A percentile compares a stretch with the other conserved stretches of the same genome.
These are phyloP conservation scores for Pachyramphus minor DNA, from an alignment of 2,113 vertebrate genomes.

Conservation along the genomic window DNA sequence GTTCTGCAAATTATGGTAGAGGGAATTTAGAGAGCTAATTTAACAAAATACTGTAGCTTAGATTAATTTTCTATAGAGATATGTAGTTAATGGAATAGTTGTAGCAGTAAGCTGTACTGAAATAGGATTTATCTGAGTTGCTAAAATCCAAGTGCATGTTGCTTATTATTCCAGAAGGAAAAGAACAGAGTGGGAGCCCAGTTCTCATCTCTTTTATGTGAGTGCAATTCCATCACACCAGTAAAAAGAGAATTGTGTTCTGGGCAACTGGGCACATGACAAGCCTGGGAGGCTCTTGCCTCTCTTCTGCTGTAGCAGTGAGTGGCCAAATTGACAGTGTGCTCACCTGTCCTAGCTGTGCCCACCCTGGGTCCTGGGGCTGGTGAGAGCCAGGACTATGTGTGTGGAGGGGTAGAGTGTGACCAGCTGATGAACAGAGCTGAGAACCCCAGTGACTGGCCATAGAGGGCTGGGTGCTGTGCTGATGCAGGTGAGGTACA, in stretches of 20 bases:
- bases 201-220: not conserved
- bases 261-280: not conserved
- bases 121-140: conserved; percentile 25
- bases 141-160: not conserved
- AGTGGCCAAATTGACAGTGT: not conserved
- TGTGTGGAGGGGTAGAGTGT: not conserved
- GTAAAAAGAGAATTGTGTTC: not conserved
- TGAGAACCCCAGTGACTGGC: not conserved
- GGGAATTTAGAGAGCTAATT: conserved; percentile 38
- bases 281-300: not conserved
- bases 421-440: not conserved
- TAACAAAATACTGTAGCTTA: conserved; percentile 23
- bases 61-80: conserved; percentile 39
- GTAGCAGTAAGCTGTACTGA: not conserved
- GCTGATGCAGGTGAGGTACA: not conserved
- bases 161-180: not conserved
- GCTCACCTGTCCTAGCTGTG: not conserved
- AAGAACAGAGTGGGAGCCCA: not conserved
- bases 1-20: conserved; percentile 11
- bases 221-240: not conserved
- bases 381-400: not conserved
- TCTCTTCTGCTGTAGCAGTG: not conserved
- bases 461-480: not conserved
- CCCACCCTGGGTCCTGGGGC: not conserved
- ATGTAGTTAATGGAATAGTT: conserved; percentile 36